Evolutionary conservation across 2,888 invertebrate species (phyloP).

Genomic region (Myopa tessellatipennis): DNA sequence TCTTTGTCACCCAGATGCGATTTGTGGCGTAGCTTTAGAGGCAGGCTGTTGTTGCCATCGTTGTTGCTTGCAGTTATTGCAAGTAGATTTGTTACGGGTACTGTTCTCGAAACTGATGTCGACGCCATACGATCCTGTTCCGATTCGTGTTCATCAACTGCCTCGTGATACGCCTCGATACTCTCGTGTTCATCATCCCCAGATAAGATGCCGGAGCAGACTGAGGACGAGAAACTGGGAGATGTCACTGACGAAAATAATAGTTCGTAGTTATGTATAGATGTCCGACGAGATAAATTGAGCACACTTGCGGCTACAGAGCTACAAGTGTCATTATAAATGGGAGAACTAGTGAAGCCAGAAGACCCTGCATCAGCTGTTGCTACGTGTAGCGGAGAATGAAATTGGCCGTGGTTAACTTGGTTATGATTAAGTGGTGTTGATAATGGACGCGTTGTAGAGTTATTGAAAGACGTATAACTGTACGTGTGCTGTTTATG

Average conservation of each 20-base stretch:
- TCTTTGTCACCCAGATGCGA: slow-evolving; percentile 90
- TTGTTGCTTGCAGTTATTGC: slow-evolving; percentile 54
- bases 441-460: slow-evolving; percentile 31
- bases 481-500: slow-evolving; percentile 8
- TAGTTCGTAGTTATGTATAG: slow-evolving; percentile 81
- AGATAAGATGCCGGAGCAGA: slow-evolving; percentile 71
- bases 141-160: slow-evolving; percentile 42
- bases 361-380: background rate
- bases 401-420: background rate
- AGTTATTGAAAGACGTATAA: background rate
- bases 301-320: slow-evolving; percentile 71
- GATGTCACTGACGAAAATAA: slow-evolving; percentile 73
- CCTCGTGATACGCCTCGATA: slow-evolving; percentile 58
- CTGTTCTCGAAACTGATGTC: background rate
- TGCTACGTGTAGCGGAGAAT: slow-evolving; percentile 43
- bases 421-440: slow-evolving; percentile 18
- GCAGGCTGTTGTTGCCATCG: slow-evolving; percentile 82
- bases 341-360: background rate
- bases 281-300: slow-evolving; percentile 76
- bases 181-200: slow-evolving; percentile 70
- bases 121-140: slow-evolving; percentile 29
- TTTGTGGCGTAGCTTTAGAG: slow-evolving; percentile 91
- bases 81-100: slow-evolving; percentile 42
- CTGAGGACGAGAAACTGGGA: slow-evolving; percentile 73
- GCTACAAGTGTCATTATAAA: slow-evolving; percentile 16